Percentiles rank a stretch among this genome's conserved stretches.
These are phyloP conservation scores for Craniophora ligustri DNA, from an alignment of 2,888 invertebrate genomes.

Conservation along the genomic window DNA sequence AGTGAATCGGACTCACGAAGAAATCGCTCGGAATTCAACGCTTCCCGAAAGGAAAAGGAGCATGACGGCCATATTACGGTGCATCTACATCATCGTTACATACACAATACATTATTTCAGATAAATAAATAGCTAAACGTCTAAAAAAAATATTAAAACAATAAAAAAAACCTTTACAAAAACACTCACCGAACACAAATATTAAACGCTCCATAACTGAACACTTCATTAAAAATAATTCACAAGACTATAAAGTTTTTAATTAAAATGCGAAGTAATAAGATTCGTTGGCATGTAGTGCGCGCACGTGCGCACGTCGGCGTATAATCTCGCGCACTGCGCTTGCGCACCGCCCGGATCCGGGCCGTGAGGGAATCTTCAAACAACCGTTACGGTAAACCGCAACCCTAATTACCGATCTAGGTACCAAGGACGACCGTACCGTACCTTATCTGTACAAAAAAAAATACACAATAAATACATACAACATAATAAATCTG, in stretches of 20 bases:
- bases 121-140: not conserved
- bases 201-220: conserved; percentile 42
- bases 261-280: conserved; percentile 26
- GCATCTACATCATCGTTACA: not conserved
- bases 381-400: conserved; percentile 58
- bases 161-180: conserved; percentile 19
- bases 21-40: not conserved
- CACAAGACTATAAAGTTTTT: conserved; percentile 28
- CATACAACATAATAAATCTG: not conserved
- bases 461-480: too few relatives aligned
- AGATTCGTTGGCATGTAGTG: conserved; percentile 17
- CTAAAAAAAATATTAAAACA: not conserved
- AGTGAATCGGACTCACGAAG: conserved; percentile 17
- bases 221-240: conserved; percentile 41
- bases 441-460: conserved; percentile 4
- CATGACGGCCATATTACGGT: conserved; percentile 17
- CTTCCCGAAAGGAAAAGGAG: conserved; percentile 21
- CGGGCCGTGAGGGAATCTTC: conserved; percentile 57
- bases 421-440: conserved; percentile 40
- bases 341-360: conserved; percentile 44
- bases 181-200: conserved; percentile 48
- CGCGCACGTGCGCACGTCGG: conserved; percentile 48
- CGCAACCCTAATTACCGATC: conserved; percentile 57
- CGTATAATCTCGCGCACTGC: conserved; percentile 51
- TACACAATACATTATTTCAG: not conserved